Evolutionary conservation across 2,888 invertebrate species (phyloP), one percentile per base, ranked within the genome.

Genomic region (Microplitis manilae): DNA sequence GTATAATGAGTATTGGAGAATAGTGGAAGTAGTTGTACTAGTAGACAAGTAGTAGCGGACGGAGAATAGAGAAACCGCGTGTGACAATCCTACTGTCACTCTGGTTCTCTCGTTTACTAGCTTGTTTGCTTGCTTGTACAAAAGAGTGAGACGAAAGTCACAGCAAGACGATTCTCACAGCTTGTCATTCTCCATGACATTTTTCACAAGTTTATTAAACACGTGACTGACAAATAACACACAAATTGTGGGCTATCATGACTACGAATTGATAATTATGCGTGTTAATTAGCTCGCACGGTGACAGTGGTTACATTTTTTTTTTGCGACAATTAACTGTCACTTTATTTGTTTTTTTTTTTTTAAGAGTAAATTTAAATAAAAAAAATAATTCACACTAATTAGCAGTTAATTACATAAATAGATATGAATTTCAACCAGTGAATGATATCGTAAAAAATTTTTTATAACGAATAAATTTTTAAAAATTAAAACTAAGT

Each of bases 201-300:
- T 62, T 62, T 15, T 17, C 17, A 17, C n/a, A 15, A 7, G 15
- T 62, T 17, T 62, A 17, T 30, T 30, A 30, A 30, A 30, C 17
- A 15, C 62, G 62, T 15, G 62, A 62, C 17, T 62, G n/a, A 62
- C 62, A 62, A 62, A 62, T 62, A 62, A 62, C 17, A 62, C 62
- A 62, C 62, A 59, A 59, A 59, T n/a, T 15, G 62, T n/a, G n/a
- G n/a, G 62, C 30, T 30, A 30, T 30, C 0, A 30, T 62, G 62
- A 62, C 17, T 15, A 17, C 62, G 15, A 62, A 62, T 62, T 62
- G 17, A 62, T 15, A 62, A 62, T 17, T 30, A 30, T 30, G 4
- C 4, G 62, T 17, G 62, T 17, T 62, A 62, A 62, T 62, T 62
- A 7, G 13, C 17, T 62, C 62, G n/a, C n/a, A 17, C 62, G 17